A percentile compares a stretch with the other conserved stretches of the same genome.
These are phyloP conservation scores for Liopterus haemorrhoidalis DNA, from an alignment of 2,888 invertebrate genomes.

Conservation along the genomic window DNA sequence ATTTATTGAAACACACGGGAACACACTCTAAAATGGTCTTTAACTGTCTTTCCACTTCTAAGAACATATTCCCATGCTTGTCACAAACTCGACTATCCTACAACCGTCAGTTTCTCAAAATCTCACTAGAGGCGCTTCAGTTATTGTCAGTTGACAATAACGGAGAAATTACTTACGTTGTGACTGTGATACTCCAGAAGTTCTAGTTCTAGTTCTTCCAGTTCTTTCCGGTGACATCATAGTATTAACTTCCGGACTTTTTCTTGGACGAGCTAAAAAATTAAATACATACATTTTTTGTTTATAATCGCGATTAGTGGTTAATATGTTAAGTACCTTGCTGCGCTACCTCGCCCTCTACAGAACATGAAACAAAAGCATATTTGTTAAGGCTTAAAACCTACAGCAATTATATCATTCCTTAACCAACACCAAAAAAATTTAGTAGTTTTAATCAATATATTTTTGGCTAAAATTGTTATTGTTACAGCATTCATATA, in stretches of 20 bases:
- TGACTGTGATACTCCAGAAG: conserved; percentile 81
- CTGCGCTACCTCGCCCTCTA: conserved; percentile 60
- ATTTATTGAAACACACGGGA: too few species aligned
- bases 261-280: conserved; percentile 59
- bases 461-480: not conserved
- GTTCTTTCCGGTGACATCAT: conserved; percentile 57
- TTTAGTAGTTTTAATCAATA: conserved; percentile 11
- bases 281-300: conserved; percentile 14
- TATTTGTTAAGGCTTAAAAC: conserved; percentile 25
- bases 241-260: conserved; percentile 50
- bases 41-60: too few species aligned
- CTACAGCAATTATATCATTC: too few species aligned
- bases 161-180: conserved; percentile 94
- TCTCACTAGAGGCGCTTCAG: too few species aligned
- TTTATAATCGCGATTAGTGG: conserved; percentile 15
- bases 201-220: conserved; percentile 55
- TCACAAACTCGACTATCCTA: too few species aligned
- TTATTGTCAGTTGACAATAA: too few species aligned
- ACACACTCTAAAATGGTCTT: too few species aligned
- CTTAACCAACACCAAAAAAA: conserved; percentile 17
- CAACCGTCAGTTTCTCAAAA: too few species aligned
- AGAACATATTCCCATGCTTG: too few species aligned
- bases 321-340: conserved; percentile 51
- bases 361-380: conserved; percentile 42
- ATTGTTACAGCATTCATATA: not conserved